Evolutionary conservation across 2,797 vertebrate species (phyloP).

Genomic region (Taeniopygia guttata): DNA sequence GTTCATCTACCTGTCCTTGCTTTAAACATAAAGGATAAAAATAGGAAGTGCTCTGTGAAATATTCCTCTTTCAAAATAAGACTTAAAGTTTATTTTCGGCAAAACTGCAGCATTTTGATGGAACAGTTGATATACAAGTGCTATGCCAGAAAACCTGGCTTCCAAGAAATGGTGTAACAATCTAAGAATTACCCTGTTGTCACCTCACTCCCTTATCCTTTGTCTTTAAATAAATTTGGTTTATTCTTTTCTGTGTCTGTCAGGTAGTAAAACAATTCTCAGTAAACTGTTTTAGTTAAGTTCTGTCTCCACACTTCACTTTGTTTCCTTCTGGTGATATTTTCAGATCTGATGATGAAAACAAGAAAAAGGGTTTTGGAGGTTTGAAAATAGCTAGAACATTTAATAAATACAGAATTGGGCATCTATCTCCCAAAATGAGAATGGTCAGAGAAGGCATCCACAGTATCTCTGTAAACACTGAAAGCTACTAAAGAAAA

Average conservation of each 20-base stretch:
- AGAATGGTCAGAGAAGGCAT: background rate
- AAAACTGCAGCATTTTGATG: background rate
- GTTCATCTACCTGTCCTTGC: background rate
- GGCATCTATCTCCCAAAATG: background rate
- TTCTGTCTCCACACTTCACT: background rate
- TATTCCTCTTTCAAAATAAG: background rate
- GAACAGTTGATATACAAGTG: background rate
- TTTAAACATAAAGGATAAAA: background rate
- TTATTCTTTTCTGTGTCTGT: background rate
- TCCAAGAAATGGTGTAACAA: background rate
- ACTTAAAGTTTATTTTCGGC: background rate
- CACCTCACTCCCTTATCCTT: background rate
- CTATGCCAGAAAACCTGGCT: background rate
- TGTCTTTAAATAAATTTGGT: background rate
- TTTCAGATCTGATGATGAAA: background rate
- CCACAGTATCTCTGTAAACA: background rate
- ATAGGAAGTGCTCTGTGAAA: background rate
- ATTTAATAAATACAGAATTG: background rate
- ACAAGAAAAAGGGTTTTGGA: background rate
- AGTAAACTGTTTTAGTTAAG: background rate
- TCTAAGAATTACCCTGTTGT: slow-evolving; percentile 18
- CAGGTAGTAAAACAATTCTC: background rate
- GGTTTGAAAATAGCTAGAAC: background rate
- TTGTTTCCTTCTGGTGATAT: background rate
- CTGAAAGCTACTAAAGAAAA: background rate